These are phyloP conservation scores for Paragorgia papillata DNA, from an alignment of 92 coral and sea anemone genomes.

Conservation along the genomic window DNA sequence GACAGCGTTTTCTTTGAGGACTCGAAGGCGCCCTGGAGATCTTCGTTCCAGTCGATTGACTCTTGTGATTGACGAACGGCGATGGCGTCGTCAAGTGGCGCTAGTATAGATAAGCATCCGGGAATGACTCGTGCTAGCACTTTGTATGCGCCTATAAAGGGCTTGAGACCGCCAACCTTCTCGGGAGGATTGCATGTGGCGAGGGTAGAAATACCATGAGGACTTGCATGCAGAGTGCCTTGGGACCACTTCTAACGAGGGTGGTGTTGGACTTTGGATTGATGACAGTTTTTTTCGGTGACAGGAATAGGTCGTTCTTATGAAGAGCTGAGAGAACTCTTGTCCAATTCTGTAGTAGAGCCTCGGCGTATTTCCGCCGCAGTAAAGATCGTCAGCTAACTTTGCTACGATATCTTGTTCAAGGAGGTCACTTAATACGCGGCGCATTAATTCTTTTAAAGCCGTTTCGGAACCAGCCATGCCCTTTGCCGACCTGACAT, in stretches of 20 bases:
- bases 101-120: conserved; percentile 51
- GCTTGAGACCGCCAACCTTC: conserved; percentile 51
- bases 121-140: conserved; percentile 65
- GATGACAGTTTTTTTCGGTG: conserved; percentile 56
- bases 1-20: conserved; percentile 55
- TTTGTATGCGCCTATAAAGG: conserved; percentile 59
- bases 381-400: conserved; percentile 64
- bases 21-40: conserved; percentile 43
- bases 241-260: conserved; percentile 61
- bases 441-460: conserved; percentile 59
- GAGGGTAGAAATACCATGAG: conserved; percentile 60
- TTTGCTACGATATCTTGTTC: conserved; percentile 52
- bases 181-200: conserved; percentile 54
- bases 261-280: conserved; percentile 49
- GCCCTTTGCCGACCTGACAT: conserved; percentile 58
- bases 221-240: conserved; percentile 57
- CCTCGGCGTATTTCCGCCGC: conserved; percentile 69
- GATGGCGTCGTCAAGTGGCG: conserved; percentile 54
- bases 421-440: conserved; percentile 53
- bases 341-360: conserved; percentile 68
- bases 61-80: conserved; percentile 60
- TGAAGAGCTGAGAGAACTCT: conserved; percentile 63
- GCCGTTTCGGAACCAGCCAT: conserved; percentile 69
- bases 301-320: conserved; percentile 64
- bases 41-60: conserved; percentile 49